phyloP scores from a whole-genome alignment of 2,797 vertebrate genomes.

The Ceryle rudis region DNA sequence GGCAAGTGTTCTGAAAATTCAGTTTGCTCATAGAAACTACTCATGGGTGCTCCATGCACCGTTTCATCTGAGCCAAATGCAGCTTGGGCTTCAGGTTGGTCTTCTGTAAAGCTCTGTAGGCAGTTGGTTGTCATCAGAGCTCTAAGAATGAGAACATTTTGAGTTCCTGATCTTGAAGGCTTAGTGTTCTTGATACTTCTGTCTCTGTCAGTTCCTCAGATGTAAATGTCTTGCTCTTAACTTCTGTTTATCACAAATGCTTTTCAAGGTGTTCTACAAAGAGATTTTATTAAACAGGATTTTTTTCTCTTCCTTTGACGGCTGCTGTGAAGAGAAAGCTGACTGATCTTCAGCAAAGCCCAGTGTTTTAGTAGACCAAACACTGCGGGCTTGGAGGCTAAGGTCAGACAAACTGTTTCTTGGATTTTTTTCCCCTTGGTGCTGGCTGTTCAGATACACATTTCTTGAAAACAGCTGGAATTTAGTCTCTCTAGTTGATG shows the following conservation, averaged over 20 bases:
- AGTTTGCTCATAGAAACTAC: not conserved
- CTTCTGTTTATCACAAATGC: conserved; percentile 49
- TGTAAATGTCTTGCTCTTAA: conserved; percentile 15
- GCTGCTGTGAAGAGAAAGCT: conserved; percentile 37
- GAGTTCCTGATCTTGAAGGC: conserved; percentile 26
- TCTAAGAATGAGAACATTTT: not conserved
- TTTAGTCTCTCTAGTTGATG: conserved; percentile 4
- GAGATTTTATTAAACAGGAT: conserved; percentile 39
- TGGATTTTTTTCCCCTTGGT: not conserved
- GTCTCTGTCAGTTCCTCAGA: conserved; percentile 4
- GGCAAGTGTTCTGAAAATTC: not conserved
- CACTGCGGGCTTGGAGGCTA: not conserved
- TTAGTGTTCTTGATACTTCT: not conserved
- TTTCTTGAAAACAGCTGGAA: not conserved
- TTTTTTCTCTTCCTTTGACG: conserved; percentile 46
- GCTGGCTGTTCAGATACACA: not conserved
- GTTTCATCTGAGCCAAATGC: not conserved
- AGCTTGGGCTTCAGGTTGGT: not conserved
- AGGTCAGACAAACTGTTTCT: not conserved
- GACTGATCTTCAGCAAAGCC: conserved; percentile 54
- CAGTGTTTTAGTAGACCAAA: not conserved
- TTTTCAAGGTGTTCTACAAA: conserved; percentile 43
- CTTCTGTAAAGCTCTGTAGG: conserved; percentile 12
- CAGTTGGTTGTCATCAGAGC: conserved; percentile 6
- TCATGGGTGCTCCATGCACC: not conserved